Percentiles rank a stretch among this genome's conserved stretches.
Conservation (phyloP, 2,797 vertebrate species). For the Buphagus erythrorhynchus region DNA sequence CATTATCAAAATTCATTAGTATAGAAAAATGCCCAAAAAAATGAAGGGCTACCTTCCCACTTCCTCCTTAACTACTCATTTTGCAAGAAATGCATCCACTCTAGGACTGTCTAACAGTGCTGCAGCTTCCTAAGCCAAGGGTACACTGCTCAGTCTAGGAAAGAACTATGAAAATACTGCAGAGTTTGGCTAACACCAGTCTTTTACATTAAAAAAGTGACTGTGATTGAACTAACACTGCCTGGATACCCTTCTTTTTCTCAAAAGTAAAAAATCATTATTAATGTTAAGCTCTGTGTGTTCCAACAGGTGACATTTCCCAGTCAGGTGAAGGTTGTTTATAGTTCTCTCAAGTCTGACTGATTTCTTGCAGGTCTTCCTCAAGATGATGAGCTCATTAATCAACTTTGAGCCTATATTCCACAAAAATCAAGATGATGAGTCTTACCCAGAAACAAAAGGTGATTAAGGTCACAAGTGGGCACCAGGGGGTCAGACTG, state of each 20-base stretch:
- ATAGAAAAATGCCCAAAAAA: background rate
- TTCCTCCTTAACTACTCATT: background rate
- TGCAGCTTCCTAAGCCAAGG: background rate
- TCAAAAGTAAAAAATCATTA: background rate
- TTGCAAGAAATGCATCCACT: background rate
- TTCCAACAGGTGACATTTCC: conserved; percentile 7
- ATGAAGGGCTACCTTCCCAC: background rate
- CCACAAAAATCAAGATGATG: conserved; percentile 23
- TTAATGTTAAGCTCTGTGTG: background rate
- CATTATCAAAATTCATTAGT: background rate
- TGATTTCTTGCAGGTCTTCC: conserved; percentile 23
- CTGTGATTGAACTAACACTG: background rate
- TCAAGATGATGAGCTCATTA: background rate
- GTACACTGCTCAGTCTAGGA: background rate
- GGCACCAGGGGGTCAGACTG: background rate
- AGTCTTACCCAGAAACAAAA: background rate
- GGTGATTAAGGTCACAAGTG: background rate
- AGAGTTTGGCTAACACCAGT: background rate
- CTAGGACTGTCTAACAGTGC: background rate
- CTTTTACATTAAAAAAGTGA: background rate
- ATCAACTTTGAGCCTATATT: conserved; percentile 18
- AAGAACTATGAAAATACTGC: background rate
- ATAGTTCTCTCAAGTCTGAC: conserved; percentile 1
- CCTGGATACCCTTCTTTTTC: background rate
- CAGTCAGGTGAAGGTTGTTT: background rate